Conservation (phyloP, 1,140 invertebrate species). For the Coelopa frigida region DNA sequence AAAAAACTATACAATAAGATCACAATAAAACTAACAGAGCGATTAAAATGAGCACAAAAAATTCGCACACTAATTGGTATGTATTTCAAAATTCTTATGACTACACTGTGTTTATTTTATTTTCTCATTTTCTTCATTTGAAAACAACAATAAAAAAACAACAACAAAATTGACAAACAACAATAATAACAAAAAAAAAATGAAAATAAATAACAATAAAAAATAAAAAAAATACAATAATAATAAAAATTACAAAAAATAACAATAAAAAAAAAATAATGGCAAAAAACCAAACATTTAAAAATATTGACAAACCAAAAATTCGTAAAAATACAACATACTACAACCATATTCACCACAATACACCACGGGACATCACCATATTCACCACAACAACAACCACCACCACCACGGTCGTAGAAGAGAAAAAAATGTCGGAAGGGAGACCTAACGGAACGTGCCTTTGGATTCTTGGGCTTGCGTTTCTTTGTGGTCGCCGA, state of each 20-base stretch:
- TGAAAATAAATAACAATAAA: background rate
- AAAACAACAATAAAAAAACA: background rate
- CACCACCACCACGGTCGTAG: slow-evolving; percentile 26
- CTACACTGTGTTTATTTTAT: too few relatives aligned
- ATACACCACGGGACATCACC: background rate
- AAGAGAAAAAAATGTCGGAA: slow-evolving; percentile 38
- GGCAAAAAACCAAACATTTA: background rate
- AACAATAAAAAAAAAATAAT: background rate
- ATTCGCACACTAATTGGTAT: too few relatives aligned
- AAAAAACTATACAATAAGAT: too few relatives aligned
- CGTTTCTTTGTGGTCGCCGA: slow-evolving; percentile 42
- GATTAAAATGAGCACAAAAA: slow-evolving; percentile 27
- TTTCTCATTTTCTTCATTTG: too few relatives aligned
- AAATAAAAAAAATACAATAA: background rate
- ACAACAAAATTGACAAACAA: background rate
- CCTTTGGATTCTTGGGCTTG: slow-evolving; percentile 38
- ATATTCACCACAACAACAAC: background rate
- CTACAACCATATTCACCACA: slow-evolving; percentile 7
- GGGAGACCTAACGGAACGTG: slow-evolving; percentile 21
- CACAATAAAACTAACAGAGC: slow-evolving; percentile 6
- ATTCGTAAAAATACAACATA: background rate
- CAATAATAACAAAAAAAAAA: background rate
- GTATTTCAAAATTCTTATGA: slow-evolving; percentile 44
- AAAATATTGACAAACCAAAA: background rate
- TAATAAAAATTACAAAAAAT: background rate